These are phyloP conservation scores for Neotoma lepida DNA, from an alignment of 2,113 vertebrate genomes.

Conservation along the genomic window DNA sequence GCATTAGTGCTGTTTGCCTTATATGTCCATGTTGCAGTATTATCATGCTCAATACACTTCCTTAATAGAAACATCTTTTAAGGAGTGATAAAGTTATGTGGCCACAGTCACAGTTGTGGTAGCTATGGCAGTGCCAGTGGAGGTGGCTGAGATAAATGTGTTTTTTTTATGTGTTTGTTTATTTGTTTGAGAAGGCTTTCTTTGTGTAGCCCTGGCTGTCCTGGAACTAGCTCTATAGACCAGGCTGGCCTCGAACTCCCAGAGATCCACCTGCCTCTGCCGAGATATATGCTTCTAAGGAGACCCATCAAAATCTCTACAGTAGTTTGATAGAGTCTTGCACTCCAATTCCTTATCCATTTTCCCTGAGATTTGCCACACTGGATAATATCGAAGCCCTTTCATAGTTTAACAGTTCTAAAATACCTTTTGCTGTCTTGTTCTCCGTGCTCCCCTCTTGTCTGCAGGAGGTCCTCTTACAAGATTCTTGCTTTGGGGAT, in stretches of 20 bases:
- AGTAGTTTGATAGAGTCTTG: background rate
- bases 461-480: background rate
- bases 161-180: background rate
- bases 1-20: background rate
- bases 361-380: background rate
- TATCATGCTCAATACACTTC: background rate
- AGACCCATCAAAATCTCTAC: background rate
- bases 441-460: background rate
- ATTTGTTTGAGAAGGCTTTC: background rate
- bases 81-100: background rate
- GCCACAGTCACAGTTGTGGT: rapidly evolving
- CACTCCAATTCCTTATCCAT: background rate
- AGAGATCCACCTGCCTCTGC: background rate
- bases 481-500: background rate
- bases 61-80: background rate
- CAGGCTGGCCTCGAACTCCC: background rate
- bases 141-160: background rate
- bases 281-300: background rate
- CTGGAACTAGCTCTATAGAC: background rate
- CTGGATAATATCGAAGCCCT: background rate
- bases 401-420: background rate
- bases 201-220: background rate
- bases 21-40: background rate
- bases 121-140: too few species aligned
- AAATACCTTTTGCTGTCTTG: background rate